Conservation (phyloP, 2,797 vertebrate species). For the Sebastes paucispinis region DNA sequence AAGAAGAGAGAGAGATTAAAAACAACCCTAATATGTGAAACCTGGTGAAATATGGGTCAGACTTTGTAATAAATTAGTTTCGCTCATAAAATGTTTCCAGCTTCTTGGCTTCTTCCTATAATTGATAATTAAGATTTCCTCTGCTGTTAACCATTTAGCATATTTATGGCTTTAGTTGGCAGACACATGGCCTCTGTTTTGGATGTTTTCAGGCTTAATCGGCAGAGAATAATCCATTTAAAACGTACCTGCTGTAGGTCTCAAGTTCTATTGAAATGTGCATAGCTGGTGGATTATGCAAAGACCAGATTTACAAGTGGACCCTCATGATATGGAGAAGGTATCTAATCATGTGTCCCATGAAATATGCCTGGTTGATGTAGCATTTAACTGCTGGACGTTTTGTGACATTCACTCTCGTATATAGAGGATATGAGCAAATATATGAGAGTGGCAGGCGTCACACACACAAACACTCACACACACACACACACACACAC, state of each 20-base stretch:
- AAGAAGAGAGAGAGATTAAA: not conserved
- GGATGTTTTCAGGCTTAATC: not conserved
- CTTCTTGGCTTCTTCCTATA: slow-evolving; percentile 18
- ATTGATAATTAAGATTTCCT: slow-evolving; percentile 23
- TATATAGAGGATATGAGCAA: not conserved
- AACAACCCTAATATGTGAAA: slow-evolving; percentile 14
- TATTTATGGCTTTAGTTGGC: not conserved
- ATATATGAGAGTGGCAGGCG: slow-evolving; percentile 6
- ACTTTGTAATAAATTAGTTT: slow-evolving; percentile 11
- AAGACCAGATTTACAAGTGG: not conserved
- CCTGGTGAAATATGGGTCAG: not conserved
- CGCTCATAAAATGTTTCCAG: not conserved
- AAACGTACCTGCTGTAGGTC: not conserved
- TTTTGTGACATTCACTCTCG: not conserved
- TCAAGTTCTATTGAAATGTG: not conserved
- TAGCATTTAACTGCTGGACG: not conserved
- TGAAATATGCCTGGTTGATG: not conserved
- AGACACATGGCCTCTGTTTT: not conserved
- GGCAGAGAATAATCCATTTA: not conserved
- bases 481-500: not conserved
- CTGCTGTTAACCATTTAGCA: not conserved
- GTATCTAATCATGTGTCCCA: not conserved
- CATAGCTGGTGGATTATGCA: not conserved
- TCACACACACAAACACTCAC: not conserved
- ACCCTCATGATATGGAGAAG: not conserved